Conservation (phyloP, 1,140 invertebrate species). For the Heliothis subflexa region DNA sequence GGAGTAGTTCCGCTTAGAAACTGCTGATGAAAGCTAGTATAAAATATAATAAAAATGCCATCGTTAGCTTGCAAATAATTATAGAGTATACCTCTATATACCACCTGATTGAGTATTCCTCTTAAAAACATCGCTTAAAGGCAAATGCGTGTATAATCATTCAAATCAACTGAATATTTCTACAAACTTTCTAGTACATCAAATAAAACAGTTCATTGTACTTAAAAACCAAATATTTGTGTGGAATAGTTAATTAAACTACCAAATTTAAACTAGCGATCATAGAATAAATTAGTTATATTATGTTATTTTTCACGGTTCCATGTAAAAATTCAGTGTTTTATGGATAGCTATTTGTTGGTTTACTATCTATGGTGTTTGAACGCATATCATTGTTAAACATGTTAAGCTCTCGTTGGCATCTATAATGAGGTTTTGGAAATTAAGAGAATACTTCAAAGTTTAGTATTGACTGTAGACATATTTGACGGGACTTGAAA, state of each 20-base stretch:
- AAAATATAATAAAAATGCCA: no score
- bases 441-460: not conserved
- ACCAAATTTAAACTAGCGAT: conserved; percentile 43
- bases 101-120: no score
- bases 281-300: conserved; percentile 58
- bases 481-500: not conserved
- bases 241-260: conserved; percentile 54
- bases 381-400: conserved; percentile 21
- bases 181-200: conserved; percentile 25
- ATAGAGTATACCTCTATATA: no score
- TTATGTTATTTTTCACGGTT: conserved; percentile 53
- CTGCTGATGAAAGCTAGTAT: no score
- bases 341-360: conserved; percentile 34
- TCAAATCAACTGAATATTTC: not conserved
- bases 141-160: not conserved
- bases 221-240: conserved; percentile 53
- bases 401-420: conserved; percentile 12
- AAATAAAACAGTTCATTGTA: conserved; percentile 21
- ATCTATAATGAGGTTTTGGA: conserved; percentile 17
- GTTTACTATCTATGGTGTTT: conserved; percentile 2
- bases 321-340: conserved; percentile 51
- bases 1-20: no score
- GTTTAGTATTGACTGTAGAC: not conserved
- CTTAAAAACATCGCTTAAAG: not conserved
- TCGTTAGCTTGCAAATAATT: no score